Base-by-base conservation (phyloP, 1,140 invertebrate genomes). In the Marisa cornuarietis region DNA sequence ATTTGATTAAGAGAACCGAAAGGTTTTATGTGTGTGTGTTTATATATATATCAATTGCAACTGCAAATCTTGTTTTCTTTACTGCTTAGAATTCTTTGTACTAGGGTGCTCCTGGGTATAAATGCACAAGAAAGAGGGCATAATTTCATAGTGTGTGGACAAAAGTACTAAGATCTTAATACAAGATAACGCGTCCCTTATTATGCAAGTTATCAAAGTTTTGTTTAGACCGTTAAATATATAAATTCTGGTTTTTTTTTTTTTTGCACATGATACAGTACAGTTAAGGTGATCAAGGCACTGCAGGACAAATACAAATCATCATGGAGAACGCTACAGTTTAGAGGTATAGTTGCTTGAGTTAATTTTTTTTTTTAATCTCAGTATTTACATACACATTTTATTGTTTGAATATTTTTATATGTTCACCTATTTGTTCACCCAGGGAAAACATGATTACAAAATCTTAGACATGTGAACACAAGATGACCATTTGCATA, bases 261-360 rank as follows among this genome's bases (percentile, higher is more conserved):
- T 61, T 71, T 80, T 54, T 0, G 13, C 69, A 31, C 24, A n/a
- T 49, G 11, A 66, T 78, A 68, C 26, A 81, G 80, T 11, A 75
- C 71, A 26, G 80, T 78, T 65, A 18, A 63, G 31, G 22, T 77
- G 68, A 81, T 81, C 63, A 81, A 81, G 42, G 22, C 24, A 42
- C 51, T 75, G 31, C 80, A 81, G 42, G 80, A 81, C 76, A 58
- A 24, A 54, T 76, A 73, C 9, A 81, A 81, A 24, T 54, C 69
- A 26, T 20, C 20, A 11, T 81, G 80, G 80, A 81, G 74, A 52
- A 58, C 65, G 14, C 74, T 81, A 51, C 80, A 81, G 71, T 81
- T 74, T 62, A 61, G 80, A 69, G 69, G 80, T 81, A 65, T 66
- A 77, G 9, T 54, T 71, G 20, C 9, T 22, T 42, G 0, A 42